Conservation (phyloP, 2,797 vertebrate species). For the Pangasius macronema region DNA sequence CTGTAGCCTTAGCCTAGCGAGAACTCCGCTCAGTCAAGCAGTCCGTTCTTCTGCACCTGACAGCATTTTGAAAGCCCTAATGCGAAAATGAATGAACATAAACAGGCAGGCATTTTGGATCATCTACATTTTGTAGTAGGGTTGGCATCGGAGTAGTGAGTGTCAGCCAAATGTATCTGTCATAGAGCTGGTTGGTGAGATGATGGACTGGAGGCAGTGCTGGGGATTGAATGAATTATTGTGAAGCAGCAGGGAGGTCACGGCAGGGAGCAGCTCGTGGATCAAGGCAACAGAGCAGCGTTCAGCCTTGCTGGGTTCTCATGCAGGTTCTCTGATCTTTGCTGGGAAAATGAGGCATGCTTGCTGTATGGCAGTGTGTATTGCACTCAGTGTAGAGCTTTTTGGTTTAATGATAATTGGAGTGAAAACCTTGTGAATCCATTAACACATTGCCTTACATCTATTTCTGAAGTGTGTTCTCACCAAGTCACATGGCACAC, state of each 20-base stretch:
- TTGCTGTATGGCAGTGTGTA: neutral
- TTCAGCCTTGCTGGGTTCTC: constrained; percentile 42
- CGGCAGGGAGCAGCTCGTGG: constrained; percentile 33
- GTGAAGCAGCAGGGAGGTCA: neutral
- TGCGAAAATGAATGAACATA: constrained; percentile 42
- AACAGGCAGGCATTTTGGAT: constrained; percentile 34
- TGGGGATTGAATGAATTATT: constrained; percentile 2
- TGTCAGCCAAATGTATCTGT: constrained; percentile 32
- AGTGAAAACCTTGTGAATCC: neutral
- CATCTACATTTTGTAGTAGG: neutral
- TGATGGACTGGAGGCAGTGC: constrained; percentile 26
- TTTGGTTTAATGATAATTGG: neutral
- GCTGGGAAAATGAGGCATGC: neutral
- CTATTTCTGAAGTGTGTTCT: constrained; percentile 10
- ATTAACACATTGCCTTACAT: neutral
- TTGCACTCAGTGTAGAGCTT: neutral
- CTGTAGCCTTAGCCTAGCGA: constrained; percentile 46
- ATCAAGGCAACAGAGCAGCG: constrained; percentile 16
- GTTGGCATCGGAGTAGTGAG: neutral
- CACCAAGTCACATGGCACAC: neutral
- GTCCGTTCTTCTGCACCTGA: constrained; percentile 46
- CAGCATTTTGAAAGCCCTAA: constrained; percentile 43
- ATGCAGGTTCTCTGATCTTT: constrained; percentile 22
- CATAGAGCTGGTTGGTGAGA: constrained; percentile 26
- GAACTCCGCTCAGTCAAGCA: constrained; percentile 40